Percentiles rank a stretch among this genome's conserved stretches.
Evolutionary conservation across 2,888 invertebrate genomes (phyloP).

Genomic region (Apoda limacodes): DNA sequence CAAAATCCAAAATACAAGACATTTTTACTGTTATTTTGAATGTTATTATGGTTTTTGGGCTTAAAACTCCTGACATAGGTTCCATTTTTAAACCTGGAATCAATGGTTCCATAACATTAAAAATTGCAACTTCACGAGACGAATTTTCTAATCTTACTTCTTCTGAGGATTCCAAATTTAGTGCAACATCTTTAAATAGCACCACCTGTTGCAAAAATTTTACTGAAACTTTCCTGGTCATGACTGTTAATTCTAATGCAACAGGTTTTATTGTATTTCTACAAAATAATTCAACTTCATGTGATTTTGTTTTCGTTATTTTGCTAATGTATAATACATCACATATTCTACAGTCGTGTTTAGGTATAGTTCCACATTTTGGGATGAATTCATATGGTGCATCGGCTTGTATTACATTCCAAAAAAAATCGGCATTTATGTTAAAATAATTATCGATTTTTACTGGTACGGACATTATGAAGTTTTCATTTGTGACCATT

Average conservation of each 20-base stretch:
- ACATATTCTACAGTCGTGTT: constrained; percentile 42
- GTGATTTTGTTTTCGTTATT: constrained; percentile 45
- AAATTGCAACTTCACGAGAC: constrained; percentile 60
- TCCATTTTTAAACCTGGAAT: constrained; percentile 56
- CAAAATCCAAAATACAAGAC: constrained; percentile 48
- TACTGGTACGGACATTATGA: constrained; percentile 45
- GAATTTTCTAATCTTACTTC: constrained; percentile 64
- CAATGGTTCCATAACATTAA: constrained; percentile 58
- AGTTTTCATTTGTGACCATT: constrained; percentile 52
- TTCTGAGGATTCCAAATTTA: constrained; percentile 46
- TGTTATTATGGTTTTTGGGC: constrained; percentile 56
- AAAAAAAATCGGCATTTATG: constrained; percentile 36
- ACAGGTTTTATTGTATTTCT: constrained; percentile 25
- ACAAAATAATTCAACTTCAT: constrained; percentile 43
- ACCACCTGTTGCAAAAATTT: constrained; percentile 47
- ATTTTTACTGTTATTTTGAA: constrained; percentile 55
- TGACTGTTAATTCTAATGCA: constrained; percentile 42
- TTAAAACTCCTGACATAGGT: constrained; percentile 62
- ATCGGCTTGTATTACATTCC: constrained; percentile 39
- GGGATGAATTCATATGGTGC: constrained; percentile 52
- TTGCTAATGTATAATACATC: constrained; percentile 41
- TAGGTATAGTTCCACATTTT: constrained; percentile 34
- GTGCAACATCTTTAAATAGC: constrained; percentile 47
- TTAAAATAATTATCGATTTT: constrained; percentile 48
- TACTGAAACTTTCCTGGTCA: constrained; percentile 48